Conservation (phyloP, 2,797 vertebrate species). For the Aldrovandia affinis region DNA sequence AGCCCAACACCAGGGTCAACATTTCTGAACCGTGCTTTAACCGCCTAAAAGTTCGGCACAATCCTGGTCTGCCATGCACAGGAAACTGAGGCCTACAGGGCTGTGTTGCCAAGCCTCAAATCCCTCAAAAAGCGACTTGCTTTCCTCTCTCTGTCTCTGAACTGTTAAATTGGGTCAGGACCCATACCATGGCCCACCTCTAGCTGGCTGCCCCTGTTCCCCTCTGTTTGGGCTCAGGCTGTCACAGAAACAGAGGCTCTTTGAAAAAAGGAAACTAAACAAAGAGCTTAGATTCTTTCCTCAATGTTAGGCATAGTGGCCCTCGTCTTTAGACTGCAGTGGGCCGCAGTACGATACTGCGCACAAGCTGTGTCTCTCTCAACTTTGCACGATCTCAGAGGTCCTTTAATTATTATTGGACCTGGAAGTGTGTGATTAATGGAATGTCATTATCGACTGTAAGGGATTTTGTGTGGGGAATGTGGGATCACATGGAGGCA, state of each 20-base stretch:
- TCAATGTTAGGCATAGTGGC: neutral
- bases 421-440: no score
- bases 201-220: neutral
- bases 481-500: no score
- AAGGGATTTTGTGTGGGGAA: no score
- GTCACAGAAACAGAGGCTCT: neutral
- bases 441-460: no score
- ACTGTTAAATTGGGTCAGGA: neutral
- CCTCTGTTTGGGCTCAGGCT: neutral
- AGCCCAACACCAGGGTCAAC: neutral
- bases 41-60: neutral
- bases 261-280: neutral
- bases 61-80: neutral
- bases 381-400: no score
- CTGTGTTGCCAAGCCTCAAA: neutral
- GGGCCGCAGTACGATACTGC: neutral
- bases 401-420: no score
- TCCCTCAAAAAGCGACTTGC: neutral
- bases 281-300: neutral
- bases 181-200: neutral
- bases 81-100: neutral
- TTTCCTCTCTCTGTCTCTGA: neutral
- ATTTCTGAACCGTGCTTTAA: neutral
- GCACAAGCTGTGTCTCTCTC: no score
- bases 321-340: neutral